Evolutionary conservation across 2,113 vertebrate species (phyloP).

Genomic region (Ailurus styani): DNA sequence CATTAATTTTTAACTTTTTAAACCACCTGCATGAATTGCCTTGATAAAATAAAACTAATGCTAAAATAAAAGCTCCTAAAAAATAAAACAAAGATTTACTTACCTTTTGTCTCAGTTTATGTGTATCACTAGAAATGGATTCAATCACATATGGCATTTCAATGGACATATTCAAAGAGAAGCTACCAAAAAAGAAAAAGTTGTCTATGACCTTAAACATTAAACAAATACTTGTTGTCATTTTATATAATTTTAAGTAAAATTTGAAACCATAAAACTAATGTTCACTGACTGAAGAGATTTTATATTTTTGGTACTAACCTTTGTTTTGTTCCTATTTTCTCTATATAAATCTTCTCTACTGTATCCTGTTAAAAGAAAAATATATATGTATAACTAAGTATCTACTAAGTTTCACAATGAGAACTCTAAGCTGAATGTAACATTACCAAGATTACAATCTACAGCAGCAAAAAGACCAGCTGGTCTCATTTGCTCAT

Average conservation of each 20-base stretch:
- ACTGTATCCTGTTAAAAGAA: constrained; percentile 79
- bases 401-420: neutral
- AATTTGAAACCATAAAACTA: constrained; percentile 2
- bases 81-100: constrained; percentile 48
- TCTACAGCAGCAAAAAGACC: neutral
- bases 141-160: constrained; percentile 87
- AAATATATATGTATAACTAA: neutral
- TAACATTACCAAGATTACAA: neutral
- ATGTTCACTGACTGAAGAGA: neutral
- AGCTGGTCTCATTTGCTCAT: neutral
- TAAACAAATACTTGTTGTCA: neutral
- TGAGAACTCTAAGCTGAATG: neutral
- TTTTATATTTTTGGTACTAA: constrained; percentile 74
- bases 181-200: constrained; percentile 76
- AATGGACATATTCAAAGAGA: constrained; percentile 84
- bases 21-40: neutral
- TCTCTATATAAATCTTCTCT: constrained; percentile 84
- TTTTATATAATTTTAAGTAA: neutral
- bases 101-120: constrained; percentile 87
- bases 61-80: constrained; percentile 27
- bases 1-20: neutral
- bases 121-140: constrained; percentile 79
- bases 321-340: constrained; percentile 78
- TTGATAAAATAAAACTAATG: constrained; percentile 4
- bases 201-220: neutral